A percentile compares a stretch with the other conserved stretches of the same genome.
Evolutionary conservation across 2,888 invertebrate genomes (phyloP).

Genomic region (Allygus modestus): DNA sequence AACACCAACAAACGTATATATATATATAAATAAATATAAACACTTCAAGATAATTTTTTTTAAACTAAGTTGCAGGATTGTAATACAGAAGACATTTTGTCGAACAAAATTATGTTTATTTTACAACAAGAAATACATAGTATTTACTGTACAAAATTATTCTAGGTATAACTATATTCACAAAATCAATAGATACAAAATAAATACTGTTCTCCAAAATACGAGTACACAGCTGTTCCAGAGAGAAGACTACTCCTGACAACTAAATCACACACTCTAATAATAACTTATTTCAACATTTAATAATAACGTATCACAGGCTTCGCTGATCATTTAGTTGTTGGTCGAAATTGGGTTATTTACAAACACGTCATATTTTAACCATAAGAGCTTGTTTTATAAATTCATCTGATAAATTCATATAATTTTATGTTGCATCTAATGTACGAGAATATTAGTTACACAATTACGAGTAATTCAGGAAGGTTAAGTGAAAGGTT

Average conservation of each 20-base stretch:
- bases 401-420: no score
- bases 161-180: neutral
- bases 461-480: no score
- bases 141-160: slow-evolving; percentile 34
- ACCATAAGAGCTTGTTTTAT: no score
- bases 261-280: neutral
- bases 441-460: no score
- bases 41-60: no score
- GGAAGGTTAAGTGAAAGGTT: no score
- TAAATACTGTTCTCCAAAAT: neutral
- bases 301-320: slow-evolving; percentile 26
- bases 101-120: slow-evolving; percentile 21
- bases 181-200: slow-evolving; percentile 18
- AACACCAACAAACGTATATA: no score
- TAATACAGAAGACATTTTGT: neutral
- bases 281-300: neutral
- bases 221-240: neutral
- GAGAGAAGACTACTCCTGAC: neutral
- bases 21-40: no score
- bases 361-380: no score
- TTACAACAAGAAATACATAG: slow-evolving; percentile 43
- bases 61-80: neutral
- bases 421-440: no score
- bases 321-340: slow-evolving; percentile 1
- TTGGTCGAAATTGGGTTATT: neutral